A percentile compares a stretch with the other conserved stretches of the same genome.
phyloP scores from a whole-genome alignment of 1,140 invertebrate species.

The Spodoptera litura region DNA sequence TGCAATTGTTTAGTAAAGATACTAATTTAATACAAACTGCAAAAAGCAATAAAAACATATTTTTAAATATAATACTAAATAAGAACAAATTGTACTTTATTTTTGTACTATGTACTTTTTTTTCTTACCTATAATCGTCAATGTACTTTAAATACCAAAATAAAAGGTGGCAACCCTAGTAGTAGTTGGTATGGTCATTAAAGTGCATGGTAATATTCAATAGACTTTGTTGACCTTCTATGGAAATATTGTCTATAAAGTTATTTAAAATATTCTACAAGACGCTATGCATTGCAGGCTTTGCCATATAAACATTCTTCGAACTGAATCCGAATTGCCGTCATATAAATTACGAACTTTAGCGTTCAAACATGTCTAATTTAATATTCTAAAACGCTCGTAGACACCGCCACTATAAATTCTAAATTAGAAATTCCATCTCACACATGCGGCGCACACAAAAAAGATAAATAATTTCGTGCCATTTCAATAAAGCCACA shows the following conservation, averaged over 20 bases:
- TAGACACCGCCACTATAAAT: conserved; percentile 32
- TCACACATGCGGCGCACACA: conserved; percentile 40
- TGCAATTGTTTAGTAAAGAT: too few species aligned
- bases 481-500: conserved; percentile 82
- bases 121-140: too few species aligned
- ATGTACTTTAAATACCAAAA: too few species aligned
- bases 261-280: conserved; percentile 22
- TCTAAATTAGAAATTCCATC: conserved; percentile 46
- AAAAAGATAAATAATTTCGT: conserved; percentile 71
- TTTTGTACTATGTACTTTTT: too few species aligned
- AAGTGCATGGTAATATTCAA: too few species aligned
- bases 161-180: too few species aligned
- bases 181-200: too few species aligned
- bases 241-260: conserved; percentile 25
- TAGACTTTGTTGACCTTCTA: conserved; percentile 22
- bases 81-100: too few species aligned
- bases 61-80: too few species aligned
- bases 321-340: conserved; percentile 29
- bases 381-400: conserved; percentile 33
- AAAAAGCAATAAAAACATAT: too few species aligned
- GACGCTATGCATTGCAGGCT: conserved; percentile 13
- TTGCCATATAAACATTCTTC: conserved; percentile 23
- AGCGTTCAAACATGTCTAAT: conserved; percentile 21
- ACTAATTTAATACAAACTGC: too few species aligned
- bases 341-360: conserved; percentile 37